Percentiles rank a stretch among this genome's conserved stretches.
These are phyloP conservation scores for Metopolophium dirhodum DNA, from an alignment of 1,140 invertebrate genomes.

Conservation along the genomic window DNA sequence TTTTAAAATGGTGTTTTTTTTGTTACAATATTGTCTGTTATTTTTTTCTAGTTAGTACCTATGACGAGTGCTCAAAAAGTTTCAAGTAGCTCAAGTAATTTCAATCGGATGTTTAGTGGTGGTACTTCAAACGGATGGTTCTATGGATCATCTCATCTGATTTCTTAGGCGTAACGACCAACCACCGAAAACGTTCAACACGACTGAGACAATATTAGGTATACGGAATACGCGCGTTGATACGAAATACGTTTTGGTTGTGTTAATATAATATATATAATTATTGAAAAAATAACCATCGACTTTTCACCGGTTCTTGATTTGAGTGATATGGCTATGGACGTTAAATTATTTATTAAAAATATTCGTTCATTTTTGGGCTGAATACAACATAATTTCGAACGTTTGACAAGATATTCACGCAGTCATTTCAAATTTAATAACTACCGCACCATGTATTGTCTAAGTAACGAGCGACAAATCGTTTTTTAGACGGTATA, in stretches of 20 bases:
- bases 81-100: background rate
- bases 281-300: background rate
- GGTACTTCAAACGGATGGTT: background rate
- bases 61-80: background rate
- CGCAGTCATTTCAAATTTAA: background rate
- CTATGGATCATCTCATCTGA: background rate
- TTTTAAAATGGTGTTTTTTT: background rate
- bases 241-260: background rate
- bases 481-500: background rate
- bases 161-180: background rate
- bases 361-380: background rate
- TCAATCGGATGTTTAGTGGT: background rate
- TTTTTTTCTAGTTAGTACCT: background rate
- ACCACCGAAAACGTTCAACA: background rate
- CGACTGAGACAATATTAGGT: background rate
- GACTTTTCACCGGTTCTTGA: background rate
- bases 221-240: accelerated
- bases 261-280: background rate
- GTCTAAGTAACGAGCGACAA: background rate
- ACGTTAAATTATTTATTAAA: too few relatives aligned
- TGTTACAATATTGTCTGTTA: background rate
- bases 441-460: background rate
- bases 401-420: background rate
- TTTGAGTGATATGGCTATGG: background rate
- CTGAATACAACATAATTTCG: background rate